Evolutionary conservation across 1,140 invertebrate genomes (phyloP).

Genomic region (Lepidurus couesii): DNA sequence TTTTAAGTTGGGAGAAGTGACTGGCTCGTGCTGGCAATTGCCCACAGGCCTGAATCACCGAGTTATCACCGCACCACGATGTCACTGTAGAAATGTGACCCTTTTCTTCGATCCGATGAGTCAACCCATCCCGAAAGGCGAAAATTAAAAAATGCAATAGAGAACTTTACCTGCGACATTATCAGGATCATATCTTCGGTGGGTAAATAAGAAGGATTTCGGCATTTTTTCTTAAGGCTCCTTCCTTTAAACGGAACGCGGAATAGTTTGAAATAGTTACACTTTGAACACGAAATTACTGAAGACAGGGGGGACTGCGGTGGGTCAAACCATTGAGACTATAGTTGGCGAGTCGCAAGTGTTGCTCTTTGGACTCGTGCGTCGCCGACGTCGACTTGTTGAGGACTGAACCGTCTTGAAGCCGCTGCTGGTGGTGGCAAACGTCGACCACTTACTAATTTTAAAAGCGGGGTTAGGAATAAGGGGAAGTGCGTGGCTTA

Average conservation of each 20-base stretch:
- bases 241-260: neutral
- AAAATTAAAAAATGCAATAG: slow-evolving; percentile 35
- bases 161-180: slow-evolving; percentile 45
- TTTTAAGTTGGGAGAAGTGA: neutral
- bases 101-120: neutral
- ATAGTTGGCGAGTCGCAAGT: neutral
- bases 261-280: neutral
- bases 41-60: neutral
- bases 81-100: neutral
- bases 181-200: slow-evolving; percentile 50
- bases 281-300: neutral
- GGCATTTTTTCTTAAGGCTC: slow-evolving; percentile 45
- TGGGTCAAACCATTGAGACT: neutral
- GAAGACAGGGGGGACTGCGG: neutral
- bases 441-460: slow-evolving; percentile 18
- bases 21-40: neutral
- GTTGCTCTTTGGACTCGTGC: neutral
- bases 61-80: neutral
- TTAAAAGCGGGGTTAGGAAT: slow-evolving; percentile 1
- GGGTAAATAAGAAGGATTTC: slow-evolving; percentile 53
- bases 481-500: slow-evolving; percentile 12
- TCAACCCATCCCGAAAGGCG: neutral
- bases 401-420: slow-evolving; percentile 15
- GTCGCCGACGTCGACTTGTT: neutral
- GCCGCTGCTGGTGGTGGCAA: neutral